Conservation (phyloP, 2,888 invertebrate species). For the Himalopsyche anomala region DNA sequence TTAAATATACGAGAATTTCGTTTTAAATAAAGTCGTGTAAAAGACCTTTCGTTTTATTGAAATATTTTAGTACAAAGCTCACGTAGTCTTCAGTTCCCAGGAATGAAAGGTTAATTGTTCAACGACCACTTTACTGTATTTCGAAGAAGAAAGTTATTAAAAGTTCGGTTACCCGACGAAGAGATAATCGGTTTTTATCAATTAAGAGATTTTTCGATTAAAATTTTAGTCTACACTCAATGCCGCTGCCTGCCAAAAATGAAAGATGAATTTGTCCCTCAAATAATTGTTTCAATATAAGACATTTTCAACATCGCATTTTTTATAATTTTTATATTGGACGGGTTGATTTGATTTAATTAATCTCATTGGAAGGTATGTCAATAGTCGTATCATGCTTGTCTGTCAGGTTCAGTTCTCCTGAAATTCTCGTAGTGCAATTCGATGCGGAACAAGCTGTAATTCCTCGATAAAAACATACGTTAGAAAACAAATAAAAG, state of each 20-base stretch:
- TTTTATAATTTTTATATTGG: neutral
- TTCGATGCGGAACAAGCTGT: neutral
- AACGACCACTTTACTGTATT: neutral
- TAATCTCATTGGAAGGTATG: neutral
- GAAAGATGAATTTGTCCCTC: neutral
- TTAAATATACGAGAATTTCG: too few species aligned
- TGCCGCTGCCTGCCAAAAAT: neutral
- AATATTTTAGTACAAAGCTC: slow-evolving; percentile 21
- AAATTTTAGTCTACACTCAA: neutral
- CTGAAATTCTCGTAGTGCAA: neutral
- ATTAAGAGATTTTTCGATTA: slow-evolving; percentile 30
- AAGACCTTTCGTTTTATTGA: slow-evolving; percentile 5
- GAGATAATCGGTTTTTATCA: slow-evolving; percentile 21
- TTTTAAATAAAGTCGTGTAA: too few species aligned
- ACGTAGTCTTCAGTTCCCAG: neutral
- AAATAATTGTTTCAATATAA: neutral
- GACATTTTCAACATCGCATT: neutral
- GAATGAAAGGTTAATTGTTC: slow-evolving; percentile 15
- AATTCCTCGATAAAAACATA: neutral
- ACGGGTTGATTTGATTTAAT: neutral
- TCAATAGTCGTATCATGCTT: neutral
- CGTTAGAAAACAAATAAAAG: neutral
- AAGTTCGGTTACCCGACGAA: neutral
- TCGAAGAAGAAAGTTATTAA: slow-evolving; percentile 11
- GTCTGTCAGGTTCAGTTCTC: neutral